Evolutionary conservation across 1,140 invertebrate species (phyloP).

Genomic region (Ceratina japonica): DNA sequence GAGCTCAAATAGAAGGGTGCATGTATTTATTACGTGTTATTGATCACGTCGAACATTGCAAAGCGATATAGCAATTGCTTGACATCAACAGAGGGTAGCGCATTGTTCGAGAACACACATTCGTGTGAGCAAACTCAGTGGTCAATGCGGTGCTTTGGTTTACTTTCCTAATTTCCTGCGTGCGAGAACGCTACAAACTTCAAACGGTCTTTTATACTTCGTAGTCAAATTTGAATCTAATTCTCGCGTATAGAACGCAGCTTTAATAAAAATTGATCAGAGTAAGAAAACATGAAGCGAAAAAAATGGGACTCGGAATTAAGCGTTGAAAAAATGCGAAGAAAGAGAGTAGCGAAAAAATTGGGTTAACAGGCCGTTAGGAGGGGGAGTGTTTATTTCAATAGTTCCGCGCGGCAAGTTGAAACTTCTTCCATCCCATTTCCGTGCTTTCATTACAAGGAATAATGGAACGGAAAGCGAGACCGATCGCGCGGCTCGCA

Average conservation of each 20-base stretch:
- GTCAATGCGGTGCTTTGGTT: conserved; percentile 36
- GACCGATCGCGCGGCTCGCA: conserved; percentile 39
- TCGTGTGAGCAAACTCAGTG: conserved; percentile 25
- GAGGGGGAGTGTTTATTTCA: conserved; percentile 29
- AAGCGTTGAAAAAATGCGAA: too few species aligned
- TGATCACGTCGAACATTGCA: conserved; percentile 57
- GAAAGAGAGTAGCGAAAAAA: conserved; percentile 14
- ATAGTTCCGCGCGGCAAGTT: conserved; percentile 35
- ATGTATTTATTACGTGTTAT: conserved; percentile 55
- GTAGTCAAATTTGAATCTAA: too few species aligned
- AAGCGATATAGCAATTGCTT: conserved; percentile 41
- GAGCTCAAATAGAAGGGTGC: conserved; percentile 28
- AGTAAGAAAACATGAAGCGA: too few species aligned
- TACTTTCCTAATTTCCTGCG: conserved; percentile 2
- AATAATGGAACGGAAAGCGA: conserved; percentile 47
- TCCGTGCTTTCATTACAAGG: conserved; percentile 44
- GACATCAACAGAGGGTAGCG: conserved; percentile 49
- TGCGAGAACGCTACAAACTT: conserved; percentile 1
- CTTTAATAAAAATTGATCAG: too few species aligned
- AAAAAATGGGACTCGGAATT: background rate
- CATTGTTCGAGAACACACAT: conserved; percentile 49
- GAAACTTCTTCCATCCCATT: conserved; percentile 46
- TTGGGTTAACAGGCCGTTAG: conserved; percentile 38
- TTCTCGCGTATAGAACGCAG: too few species aligned
- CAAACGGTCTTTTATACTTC: too few species aligned